Base-by-base conservation (phyloP, 2,888 invertebrate species). In the Caenorhabditis japonica region DNA sequence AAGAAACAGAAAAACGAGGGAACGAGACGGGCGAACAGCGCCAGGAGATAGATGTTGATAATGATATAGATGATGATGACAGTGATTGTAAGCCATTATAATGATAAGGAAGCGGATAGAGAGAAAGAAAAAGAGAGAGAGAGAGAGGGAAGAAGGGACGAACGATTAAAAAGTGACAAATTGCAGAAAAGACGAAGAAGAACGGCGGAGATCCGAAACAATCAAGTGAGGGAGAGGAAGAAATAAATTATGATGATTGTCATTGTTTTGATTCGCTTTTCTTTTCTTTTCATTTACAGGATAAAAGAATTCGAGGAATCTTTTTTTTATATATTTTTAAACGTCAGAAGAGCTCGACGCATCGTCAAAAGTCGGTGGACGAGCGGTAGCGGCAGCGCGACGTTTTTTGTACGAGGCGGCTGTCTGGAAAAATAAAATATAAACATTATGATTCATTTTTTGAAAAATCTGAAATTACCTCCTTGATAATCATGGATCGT, bases 401-500 rank as follows among this genome's bases (percentile, higher is more conserved):
- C 39, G 38, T 19, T 51, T 36, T 19, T 49, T 17, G 36, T 68
- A 68, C 17, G 44, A 44, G 12, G 66, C 34, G 30, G 52, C 17
- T 15, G 58, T 68, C 58, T 66, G 51, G 21, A 60, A 59, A 36
- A 2, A 21, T 38, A 27, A 23, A 36, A 4, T 30, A 53, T 25
- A 12, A 39, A 38, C 21, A 21, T 1, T 13, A 23, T n/a, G n/a
- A n/a, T n/a, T n/a, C n/a, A 15, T 34, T 52, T 44, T 44, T 8
- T n/a, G 4, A 49, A n/a, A 51, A 19, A 7, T 19, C 1, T 30
- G 39, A 2, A 2, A 30, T 3, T 39, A 80, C 77, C 70, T 78
- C 64, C 19, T 74, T 75, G 33, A 81, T 77, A 30, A 81, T 56
- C 36, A 77, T 72, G 8, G 77, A 72, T n/a, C 81, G 49, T 38